Conservation (phyloP, 2,888 invertebrate species). For the Pseudococcus jackbeardsleyi region DNA sequence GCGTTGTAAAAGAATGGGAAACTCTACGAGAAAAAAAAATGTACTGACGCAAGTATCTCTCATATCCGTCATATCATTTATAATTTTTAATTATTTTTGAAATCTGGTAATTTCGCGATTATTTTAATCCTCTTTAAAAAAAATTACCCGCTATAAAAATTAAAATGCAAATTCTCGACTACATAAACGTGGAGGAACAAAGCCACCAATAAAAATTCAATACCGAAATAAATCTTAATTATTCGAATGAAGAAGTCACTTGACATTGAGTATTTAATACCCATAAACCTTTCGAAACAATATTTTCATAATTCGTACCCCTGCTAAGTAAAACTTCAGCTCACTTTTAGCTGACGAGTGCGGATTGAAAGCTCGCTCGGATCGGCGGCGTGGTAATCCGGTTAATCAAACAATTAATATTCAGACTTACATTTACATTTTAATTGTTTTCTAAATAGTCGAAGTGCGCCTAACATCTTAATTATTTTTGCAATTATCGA, state of each 20-base stretch:
- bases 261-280: background rate
- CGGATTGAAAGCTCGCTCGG: background rate
- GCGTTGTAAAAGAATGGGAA: background rate
- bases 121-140: too few relatives aligned
- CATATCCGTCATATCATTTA: too few relatives aligned
- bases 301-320: conserved; percentile 1
- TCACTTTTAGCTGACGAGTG: background rate
- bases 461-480: conserved; percentile 45
- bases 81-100: too few relatives aligned
- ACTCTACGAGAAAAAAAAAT: background rate
- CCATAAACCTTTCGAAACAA: background rate
- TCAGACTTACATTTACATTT: conserved; percentile 37
- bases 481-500: conserved; percentile 53
- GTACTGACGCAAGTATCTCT: too few relatives aligned
- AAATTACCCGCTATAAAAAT: too few relatives aligned
- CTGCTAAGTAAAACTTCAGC: background rate
- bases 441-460: conserved; percentile 47
- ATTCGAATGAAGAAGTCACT: background rate
- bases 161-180: too few relatives aligned
- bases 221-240: background rate
- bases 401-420: conserved; percentile 55
- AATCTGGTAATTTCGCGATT: too few relatives aligned
- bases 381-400: background rate
- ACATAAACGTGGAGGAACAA: too few relatives aligned
- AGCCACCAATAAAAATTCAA: background rate